Percentiles rank a stretch among this genome's conserved stretches.
These are phyloP conservation scores for Lathamus discolor DNA, from an alignment of 2,113 vertebrate species.

Conservation along the genomic window DNA sequence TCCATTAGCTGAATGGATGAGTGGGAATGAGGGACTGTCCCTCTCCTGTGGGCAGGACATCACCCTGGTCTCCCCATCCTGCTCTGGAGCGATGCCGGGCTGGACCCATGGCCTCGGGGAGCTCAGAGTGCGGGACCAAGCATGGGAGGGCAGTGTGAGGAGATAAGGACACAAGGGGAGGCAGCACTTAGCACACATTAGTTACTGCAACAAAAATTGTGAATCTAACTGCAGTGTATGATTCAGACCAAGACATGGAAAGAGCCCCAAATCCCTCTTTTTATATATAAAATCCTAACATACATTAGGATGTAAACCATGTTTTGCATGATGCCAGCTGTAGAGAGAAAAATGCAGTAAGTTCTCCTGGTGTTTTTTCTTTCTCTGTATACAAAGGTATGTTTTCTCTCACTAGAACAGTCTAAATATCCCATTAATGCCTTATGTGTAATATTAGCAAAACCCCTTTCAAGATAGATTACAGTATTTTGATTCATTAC, in stretches of 20 bases:
- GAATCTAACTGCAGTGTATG: background rate
- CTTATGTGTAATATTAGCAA: slow-evolving; percentile 66
- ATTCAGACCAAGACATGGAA: background rate
- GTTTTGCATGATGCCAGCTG: background rate
- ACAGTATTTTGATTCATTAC: slow-evolving; percentile 76
- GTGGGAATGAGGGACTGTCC: accelerated
- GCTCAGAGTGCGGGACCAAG: background rate
- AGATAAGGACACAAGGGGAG: background rate
- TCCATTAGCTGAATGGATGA: background rate
- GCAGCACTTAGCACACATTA: accelerated
- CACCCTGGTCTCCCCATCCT: accelerated
- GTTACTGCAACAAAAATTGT: background rate
- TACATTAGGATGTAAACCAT: background rate
- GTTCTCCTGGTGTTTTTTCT: slow-evolving; percentile 10
- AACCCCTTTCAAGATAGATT: slow-evolving; percentile 68
- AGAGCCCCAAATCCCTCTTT: background rate
- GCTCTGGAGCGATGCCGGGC: accelerated
- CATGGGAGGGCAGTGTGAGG: background rate
- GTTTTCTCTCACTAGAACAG: slow-evolving; percentile 46
- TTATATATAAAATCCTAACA: background rate
- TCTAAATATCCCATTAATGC: slow-evolving; percentile 57
- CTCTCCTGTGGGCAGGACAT: accelerated
- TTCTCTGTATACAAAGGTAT: slow-evolving; percentile 35
- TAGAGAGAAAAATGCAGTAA: background rate
- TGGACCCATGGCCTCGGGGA: accelerated